These are phyloP conservation scores for Drosophila santomea DNA, from an alignment of 1,140 invertebrate species.

Conservation along the genomic window DNA sequence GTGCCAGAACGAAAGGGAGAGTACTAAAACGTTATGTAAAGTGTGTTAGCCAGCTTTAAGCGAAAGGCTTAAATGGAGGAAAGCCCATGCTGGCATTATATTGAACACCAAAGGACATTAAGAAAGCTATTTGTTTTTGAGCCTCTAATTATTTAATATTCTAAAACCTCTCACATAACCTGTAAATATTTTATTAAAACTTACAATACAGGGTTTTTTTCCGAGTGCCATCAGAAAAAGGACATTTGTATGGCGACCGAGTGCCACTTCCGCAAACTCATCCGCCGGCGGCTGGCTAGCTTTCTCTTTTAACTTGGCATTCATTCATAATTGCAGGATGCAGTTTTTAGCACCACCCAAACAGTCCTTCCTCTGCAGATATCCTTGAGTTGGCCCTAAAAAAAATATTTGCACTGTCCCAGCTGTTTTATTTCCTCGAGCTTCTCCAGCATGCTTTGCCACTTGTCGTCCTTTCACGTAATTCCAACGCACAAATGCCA, in stretches of 20 bases:
- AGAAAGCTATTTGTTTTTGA: no score
- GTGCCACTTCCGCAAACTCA: constrained; percentile 53
- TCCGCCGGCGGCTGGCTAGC: constrained; percentile 49
- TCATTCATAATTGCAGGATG: constrained; percentile 80
- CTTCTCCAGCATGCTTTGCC: constrained; percentile 11
- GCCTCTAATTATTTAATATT: no score
- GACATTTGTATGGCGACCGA: constrained; percentile 35
- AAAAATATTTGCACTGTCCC: constrained; percentile 69
- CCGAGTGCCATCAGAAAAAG: constrained; percentile 5
- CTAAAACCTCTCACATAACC: no score
- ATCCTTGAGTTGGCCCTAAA: constrained; percentile 79
- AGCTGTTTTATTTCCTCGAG: constrained; percentile 11
- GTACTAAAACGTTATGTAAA: constrained; percentile 44
- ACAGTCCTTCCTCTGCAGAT: constrained; percentile 29
- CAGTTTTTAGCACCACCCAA: constrained; percentile 30
- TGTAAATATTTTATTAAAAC: not conserved
- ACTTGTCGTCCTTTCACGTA: constrained; percentile 11
- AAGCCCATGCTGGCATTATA: not conserved
- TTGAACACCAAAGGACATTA: no score
- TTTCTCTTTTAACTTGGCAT: constrained; percentile 49
- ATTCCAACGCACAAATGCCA: constrained; percentile 24
- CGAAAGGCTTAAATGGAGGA: constrained; percentile 16
- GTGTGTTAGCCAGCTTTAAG: constrained; percentile 39
- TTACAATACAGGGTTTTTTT: not conserved
- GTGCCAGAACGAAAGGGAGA: constrained; percentile 19